A percentile compares a stretch with the other conserved stretches of the same genome.
Conservation (phyloP, 2,113 vertebrate genomes). For the Lonchura striata region DNA sequence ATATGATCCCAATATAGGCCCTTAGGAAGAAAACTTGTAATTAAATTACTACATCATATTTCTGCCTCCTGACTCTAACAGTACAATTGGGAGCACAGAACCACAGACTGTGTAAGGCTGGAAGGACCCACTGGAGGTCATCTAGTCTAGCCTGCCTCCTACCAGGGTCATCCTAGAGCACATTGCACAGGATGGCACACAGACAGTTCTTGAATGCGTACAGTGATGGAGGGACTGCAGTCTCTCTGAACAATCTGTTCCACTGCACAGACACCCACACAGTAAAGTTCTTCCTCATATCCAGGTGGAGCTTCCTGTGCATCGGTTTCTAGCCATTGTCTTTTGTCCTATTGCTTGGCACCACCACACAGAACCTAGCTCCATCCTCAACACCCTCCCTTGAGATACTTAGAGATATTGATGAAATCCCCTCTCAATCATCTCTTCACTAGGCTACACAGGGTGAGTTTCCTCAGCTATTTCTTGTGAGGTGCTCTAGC, state of each 20-base stretch:
- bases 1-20: neutral
- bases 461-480: neutral
- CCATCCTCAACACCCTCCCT: neutral
- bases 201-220: neutral
- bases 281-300: neutral
- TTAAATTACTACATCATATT: neutral
- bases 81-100: neutral
- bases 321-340: neutral
- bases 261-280: neutral
- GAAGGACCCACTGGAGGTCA: neutral
- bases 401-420: neutral
- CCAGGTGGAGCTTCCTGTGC: neutral
- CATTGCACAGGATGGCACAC: neutral
- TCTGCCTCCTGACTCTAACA: neutral
- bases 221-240: neutral
- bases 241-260: neutral
- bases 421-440: neutral
- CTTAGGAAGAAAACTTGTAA: neutral
- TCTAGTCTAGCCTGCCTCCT: neutral
- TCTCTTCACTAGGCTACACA: neutral
- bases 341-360: neutral
- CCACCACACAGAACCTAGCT: neutral
- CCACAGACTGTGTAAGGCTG: neutral
- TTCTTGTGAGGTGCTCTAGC: neutral
- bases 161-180: neutral